A percentile compares a stretch with the other conserved stretches of the same genome.
phyloP scores from a whole-genome alignment of 2,888 invertebrate genomes.

The Polymixis flavicincta region DNA sequence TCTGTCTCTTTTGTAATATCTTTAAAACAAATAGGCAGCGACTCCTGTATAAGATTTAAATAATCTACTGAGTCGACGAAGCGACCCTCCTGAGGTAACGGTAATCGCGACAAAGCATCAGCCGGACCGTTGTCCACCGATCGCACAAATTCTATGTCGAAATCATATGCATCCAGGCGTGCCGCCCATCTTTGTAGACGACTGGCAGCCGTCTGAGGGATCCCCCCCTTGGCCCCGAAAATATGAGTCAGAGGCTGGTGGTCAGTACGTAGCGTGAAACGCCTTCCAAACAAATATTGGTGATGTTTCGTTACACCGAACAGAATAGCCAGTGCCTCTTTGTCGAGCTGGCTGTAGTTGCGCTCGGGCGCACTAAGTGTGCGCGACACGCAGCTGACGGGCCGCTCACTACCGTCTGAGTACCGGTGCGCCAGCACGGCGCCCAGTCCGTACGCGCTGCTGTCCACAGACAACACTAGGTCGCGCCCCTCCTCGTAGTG shows the following conservation, averaged over 20 bases:
- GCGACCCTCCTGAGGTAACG: too few species aligned
- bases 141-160: too few species aligned
- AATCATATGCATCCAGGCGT: background rate
- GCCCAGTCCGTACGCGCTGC: conserved; percentile 3
- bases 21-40: background rate
- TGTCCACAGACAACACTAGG: background rate
- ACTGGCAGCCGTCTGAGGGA: background rate
- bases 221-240: background rate
- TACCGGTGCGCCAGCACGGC: background rate
- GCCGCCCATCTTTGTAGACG: background rate
- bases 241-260: conserved; percentile 9
- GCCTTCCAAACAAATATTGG: background rate
- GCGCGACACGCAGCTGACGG: background rate
- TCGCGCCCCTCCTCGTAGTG: conserved; percentile 11
- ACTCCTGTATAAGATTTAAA: too few species aligned
- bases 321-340: background rate
- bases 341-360: too few species aligned
- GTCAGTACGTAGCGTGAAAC: background rate
- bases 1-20: conserved; percentile 12
- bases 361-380: too few species aligned
- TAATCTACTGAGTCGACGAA: too few species aligned
- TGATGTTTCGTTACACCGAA: conserved; percentile 3
- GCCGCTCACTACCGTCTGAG: background rate
- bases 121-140: too few species aligned
- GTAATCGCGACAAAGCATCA: too few species aligned